phyloP scores from a whole-genome alignment of 2,797 vertebrate genomes.

The Galaxias olidus region DNA sequence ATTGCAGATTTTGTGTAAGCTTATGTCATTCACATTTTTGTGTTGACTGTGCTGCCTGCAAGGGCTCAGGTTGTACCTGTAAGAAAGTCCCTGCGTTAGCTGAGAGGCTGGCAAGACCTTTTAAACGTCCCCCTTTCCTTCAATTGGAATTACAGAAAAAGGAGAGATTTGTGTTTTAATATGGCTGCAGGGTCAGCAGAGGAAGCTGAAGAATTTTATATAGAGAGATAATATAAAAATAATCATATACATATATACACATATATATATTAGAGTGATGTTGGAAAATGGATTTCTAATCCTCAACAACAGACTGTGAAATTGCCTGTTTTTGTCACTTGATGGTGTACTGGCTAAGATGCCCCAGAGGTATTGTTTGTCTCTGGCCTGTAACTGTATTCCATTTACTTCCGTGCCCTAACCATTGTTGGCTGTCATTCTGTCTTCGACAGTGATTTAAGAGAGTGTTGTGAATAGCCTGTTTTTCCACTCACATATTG shows the following conservation, averaged over 20 bases:
- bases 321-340: slow-evolving; percentile 24
- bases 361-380: slow-evolving; percentile 20
- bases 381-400: slow-evolving; percentile 27
- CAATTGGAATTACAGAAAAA: slow-evolving; percentile 21
- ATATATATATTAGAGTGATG: slow-evolving; percentile 26
- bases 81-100: slow-evolving; percentile 18
- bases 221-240: slow-evolving; percentile 26
- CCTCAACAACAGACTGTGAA: slow-evolving; percentile 21
- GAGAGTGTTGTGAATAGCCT: slow-evolving; percentile 22
- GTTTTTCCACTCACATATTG: slow-evolving; percentile 11
- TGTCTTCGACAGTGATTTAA: slow-evolving; percentile 29
- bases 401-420: slow-evolving; percentile 12
- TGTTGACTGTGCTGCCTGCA: background rate
- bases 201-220: slow-evolving; percentile 26
- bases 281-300: slow-evolving; percentile 39
- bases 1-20: slow-evolving; percentile 43
- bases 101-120: background rate
- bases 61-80: slow-evolving; percentile 16
- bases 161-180: slow-evolving; percentile 1
- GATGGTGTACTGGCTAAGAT: slow-evolving; percentile 18
- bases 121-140: slow-evolving; percentile 16
- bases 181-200: slow-evolving; percentile 11
- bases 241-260: no score
- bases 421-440: slow-evolving; percentile 39
- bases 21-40: slow-evolving; percentile 42